Evolutionary conservation across 2,113 vertebrate species (phyloP).

Genomic region (Seriola quinqueradiata): DNA sequence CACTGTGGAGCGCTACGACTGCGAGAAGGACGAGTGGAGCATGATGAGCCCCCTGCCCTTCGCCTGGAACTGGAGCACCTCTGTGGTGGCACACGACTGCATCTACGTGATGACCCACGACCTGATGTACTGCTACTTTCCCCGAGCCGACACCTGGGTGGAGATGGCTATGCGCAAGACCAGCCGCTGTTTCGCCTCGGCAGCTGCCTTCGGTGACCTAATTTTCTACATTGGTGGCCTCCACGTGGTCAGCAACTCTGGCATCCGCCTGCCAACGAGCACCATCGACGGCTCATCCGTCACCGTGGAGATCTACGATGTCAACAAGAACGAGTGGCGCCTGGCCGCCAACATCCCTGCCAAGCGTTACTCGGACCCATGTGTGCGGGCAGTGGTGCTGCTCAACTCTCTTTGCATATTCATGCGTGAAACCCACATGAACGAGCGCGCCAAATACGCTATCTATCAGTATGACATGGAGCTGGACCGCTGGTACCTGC

Average conservation of each 20-base stretch:
- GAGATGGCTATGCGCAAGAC: conserved; percentile 96
- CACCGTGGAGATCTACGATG: conserved; percentile 95
- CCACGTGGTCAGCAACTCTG: conserved; percentile 94
- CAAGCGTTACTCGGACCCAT: conserved; percentile 94
- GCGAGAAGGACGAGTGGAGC: conserved; percentile 95
- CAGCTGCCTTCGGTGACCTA: conserved; percentile 92
- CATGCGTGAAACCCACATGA: conserved; percentile 95
- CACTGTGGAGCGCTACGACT: conserved; percentile 96
- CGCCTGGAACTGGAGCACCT: conserved; percentile 95
- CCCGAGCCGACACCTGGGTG: conserved; percentile 94
- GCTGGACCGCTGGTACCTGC: conserved; percentile 93
- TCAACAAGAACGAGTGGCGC: conserved; percentile 96
- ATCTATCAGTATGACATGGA: conserved; percentile 95
- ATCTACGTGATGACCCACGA: conserved; percentile 97
- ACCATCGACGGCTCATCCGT: conserved; percentile 94
- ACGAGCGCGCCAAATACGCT: conserved; percentile 95
- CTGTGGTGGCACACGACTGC: conserved; percentile 92
- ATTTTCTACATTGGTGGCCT: conserved; percentile 97
- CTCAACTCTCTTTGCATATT: conserved; percentile 94
- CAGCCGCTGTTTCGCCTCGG: conserved; percentile 95
- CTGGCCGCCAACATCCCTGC: conserved; percentile 94
- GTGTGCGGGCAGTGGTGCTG: conserved; percentile 93
- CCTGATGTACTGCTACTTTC: conserved; percentile 96
- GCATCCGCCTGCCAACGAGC: conserved; percentile 89
- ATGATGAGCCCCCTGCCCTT: conserved; percentile 94